Percentiles rank a stretch among this genome's conserved stretches.
phyloP scores from a whole-genome alignment of 2,888 invertebrate species.

The Ophion costatus region DNA sequence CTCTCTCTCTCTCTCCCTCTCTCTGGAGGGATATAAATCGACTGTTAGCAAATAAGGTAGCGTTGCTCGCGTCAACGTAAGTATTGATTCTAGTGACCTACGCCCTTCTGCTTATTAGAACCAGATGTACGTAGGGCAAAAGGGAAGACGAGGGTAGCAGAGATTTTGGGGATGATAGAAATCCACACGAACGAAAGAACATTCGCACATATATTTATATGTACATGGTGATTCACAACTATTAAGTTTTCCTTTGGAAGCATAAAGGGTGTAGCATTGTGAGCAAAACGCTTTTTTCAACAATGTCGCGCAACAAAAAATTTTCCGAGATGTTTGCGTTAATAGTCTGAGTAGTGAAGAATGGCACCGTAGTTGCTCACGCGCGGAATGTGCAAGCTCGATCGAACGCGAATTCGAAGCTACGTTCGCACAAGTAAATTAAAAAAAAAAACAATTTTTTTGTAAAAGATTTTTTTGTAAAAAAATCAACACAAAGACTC shows the following conservation, averaged over 20 bases:
- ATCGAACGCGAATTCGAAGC: no score
- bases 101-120: not conserved
- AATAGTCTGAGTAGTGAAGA: no score
- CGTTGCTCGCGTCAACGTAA: not conserved
- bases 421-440: no score
- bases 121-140: slow-evolving; percentile 32
- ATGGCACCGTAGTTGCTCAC: no score
- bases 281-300: not conserved
- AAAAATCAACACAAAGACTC: no score
- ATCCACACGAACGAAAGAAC: not conserved
- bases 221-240: not conserved
- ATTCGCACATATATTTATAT: not conserved
- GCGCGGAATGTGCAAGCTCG: no score
- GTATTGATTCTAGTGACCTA: not conserved
- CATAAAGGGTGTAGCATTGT: not conserved
- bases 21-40: slow-evolving; percentile 7
- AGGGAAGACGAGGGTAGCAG: slow-evolving; percentile 11
- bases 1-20: not conserved
- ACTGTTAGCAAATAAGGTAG: not conserved
- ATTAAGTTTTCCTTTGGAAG: not conserved
- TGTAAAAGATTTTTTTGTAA: no score
- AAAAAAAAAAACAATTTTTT: no score
- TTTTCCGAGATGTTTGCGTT: not conserved
- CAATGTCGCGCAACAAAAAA: not conserved
- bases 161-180: not conserved